Conservation (phyloP, 1,140 invertebrate species). For the Drosophila murphyi region DNA sequence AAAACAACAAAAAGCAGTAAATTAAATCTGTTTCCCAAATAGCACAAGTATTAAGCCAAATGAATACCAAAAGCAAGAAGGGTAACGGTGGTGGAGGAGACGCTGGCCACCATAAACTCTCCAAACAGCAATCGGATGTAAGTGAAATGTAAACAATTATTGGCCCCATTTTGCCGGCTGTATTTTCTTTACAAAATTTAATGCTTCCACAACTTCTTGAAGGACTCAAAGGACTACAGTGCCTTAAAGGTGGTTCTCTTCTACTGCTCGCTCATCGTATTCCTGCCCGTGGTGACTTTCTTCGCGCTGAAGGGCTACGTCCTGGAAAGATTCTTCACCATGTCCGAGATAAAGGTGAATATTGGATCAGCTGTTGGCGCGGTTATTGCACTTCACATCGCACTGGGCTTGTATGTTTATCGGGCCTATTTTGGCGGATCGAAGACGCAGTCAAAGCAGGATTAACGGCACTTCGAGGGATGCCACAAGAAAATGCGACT, state of each 20-base stretch:
- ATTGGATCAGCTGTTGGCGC: slow-evolving; percentile 90
- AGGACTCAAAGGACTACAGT: slow-evolving; percentile 85
- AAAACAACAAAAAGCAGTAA: slow-evolving; percentile 35
- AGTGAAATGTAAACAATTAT: slow-evolving; percentile 1
- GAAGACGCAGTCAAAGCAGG: slow-evolving; percentile 45
- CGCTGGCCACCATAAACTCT: slow-evolving; percentile 28
- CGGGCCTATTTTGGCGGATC: slow-evolving; percentile 88
- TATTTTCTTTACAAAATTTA: slow-evolving; percentile 17
- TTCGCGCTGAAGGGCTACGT: slow-evolving; percentile 86
- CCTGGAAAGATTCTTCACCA: slow-evolving; percentile 86
- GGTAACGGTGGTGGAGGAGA: slow-evolving; percentile 29
- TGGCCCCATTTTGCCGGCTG: slow-evolving; percentile 39
- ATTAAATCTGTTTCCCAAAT: slow-evolving; percentile 8
- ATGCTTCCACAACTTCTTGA: neutral
- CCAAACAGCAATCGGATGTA: slow-evolving; percentile 67
- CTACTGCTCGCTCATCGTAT: slow-evolving; percentile 88
- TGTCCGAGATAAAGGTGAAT: slow-evolving; percentile 88
- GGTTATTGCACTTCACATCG: slow-evolving; percentile 89
- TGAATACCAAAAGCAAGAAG: slow-evolving; percentile 66
- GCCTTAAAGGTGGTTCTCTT: slow-evolving; percentile 87
- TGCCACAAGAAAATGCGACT: slow-evolving; percentile 20
- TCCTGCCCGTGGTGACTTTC: slow-evolving; percentile 87
- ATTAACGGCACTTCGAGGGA: slow-evolving; percentile 16
- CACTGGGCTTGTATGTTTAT: slow-evolving; percentile 91
- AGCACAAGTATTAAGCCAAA: slow-evolving; percentile 27